These are phyloP conservation scores for Venturia canescens DNA, from an alignment of 1,140 invertebrate genomes.

Conservation along the genomic window DNA sequence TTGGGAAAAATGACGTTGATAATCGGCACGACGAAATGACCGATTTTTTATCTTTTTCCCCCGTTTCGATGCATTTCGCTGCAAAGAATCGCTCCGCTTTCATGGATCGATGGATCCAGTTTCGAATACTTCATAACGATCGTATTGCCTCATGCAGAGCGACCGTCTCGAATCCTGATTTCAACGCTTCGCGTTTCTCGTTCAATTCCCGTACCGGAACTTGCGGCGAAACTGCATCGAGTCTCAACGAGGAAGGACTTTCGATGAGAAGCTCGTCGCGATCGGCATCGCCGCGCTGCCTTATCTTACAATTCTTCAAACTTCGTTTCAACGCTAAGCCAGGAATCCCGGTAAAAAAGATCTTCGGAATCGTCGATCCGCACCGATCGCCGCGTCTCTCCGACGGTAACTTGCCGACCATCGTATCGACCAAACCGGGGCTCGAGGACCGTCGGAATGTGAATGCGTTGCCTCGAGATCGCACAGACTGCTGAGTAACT, in stretches of 20 bases:
- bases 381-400: neutral
- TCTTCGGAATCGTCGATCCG: neutral
- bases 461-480: neutral
- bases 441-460: neutral
- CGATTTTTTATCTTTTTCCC: no score
- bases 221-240: no score
- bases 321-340: no score
- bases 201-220: neutral
- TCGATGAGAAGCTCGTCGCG: no score
- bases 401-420: neutral
- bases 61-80: neutral
- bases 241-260: neutral
- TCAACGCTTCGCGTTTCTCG: neutral
- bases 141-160: neutral
- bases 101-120: conserved; percentile 24
- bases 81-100: neutral
- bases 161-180: conserved; percentile 2
- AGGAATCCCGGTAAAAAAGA: neutral
- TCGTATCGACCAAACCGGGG: neutral
- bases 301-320: no score
- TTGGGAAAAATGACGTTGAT: no score
- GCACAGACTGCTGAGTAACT: neutral
- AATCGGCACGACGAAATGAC: no score
- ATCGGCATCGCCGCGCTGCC: no score
- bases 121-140: neutral